phyloP scores from a whole-genome alignment of 2,888 invertebrate species.

The Agriopis leucophaearia region DNA sequence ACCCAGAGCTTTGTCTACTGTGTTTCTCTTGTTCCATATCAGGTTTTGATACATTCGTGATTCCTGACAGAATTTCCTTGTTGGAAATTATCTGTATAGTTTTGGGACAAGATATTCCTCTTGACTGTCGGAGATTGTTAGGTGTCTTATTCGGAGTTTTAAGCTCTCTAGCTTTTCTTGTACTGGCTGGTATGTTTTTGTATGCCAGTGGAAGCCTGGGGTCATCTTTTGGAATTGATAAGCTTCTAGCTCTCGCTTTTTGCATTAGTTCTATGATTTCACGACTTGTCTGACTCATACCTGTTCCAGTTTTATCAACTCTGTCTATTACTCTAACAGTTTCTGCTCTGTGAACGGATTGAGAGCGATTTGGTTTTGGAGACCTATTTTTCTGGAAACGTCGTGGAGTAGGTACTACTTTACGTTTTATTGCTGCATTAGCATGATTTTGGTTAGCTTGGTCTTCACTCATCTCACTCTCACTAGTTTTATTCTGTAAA shows the following conservation, averaged over 20 bases:
- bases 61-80: conserved; percentile 83
- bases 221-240: conserved; percentile 84
- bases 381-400: conserved; percentile 77
- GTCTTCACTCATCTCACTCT: conserved; percentile 87
- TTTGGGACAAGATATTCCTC: conserved; percentile 84
- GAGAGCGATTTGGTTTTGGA: conserved; percentile 83
- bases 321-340: conserved; percentile 66
- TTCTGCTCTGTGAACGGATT: conserved; percentile 84
- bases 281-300: conserved; percentile 79
- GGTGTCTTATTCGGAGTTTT: conserved; percentile 85
- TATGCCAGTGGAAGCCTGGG: conserved; percentile 71
- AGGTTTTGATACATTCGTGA: conserved; percentile 72
- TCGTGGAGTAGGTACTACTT: conserved; percentile 75
- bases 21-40: conserved; percentile 67
- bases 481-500: conserved; percentile 86
- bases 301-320: conserved; percentile 72
- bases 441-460: conserved; percentile 66
- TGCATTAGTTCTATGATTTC: conserved; percentile 83
- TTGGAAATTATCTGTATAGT: conserved; percentile 83
- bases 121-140: conserved; percentile 63
- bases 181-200: conserved; percentile 43
- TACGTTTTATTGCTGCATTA: conserved; percentile 67
- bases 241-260: conserved; percentile 80
- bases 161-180: conserved; percentile 73
- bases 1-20: conserved; percentile 78